Percentiles rank a stretch among this genome's conserved stretches.
phyloP scores from a whole-genome alignment of 2,888 invertebrate species.

The Apodemia mormo region DNA sequence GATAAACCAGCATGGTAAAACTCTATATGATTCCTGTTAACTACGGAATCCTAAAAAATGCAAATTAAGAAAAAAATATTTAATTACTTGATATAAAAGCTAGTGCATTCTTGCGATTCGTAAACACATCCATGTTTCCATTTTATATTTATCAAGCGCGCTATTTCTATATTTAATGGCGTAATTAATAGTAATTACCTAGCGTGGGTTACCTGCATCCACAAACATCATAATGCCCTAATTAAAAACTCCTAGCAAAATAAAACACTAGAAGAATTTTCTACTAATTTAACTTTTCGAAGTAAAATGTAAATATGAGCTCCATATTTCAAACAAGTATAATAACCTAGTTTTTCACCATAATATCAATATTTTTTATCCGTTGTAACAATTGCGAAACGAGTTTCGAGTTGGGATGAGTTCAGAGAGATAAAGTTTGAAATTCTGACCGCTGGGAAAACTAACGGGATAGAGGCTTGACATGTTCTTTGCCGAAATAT shows the following conservation, averaged over 20 bases:
- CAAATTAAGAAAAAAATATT: too few relatives aligned
- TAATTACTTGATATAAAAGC: too few relatives aligned
- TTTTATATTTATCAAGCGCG: background rate
- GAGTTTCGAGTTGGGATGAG: constrained; percentile 39
- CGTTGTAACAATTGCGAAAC: constrained; percentile 23
- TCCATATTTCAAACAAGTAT: constrained; percentile 10
- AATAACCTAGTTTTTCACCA: constrained; percentile 4
- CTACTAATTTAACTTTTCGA: background rate
- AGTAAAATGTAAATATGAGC: constrained; percentile 12
- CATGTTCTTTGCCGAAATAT: constrained; percentile 49
- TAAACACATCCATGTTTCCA: background rate
- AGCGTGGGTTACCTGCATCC: background rate
- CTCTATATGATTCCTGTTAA: too few relatives aligned
- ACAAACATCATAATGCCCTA: constrained; percentile 5
- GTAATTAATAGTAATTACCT: background rate
- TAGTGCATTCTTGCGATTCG: too few relatives aligned
- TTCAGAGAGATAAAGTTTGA: constrained; percentile 56
- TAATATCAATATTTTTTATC: constrained; percentile 21
- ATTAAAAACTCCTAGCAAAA: background rate
- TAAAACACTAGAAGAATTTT: background rate
- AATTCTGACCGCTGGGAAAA: constrained; percentile 57
- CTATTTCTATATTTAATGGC: background rate
- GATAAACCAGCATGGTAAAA: too few relatives aligned
- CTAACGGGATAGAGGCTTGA: constrained; percentile 50
- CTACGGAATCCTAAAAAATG: too few relatives aligned